Conservation (phyloP, 23 tunicate genomes). For the Diplosoma virens region DNA sequence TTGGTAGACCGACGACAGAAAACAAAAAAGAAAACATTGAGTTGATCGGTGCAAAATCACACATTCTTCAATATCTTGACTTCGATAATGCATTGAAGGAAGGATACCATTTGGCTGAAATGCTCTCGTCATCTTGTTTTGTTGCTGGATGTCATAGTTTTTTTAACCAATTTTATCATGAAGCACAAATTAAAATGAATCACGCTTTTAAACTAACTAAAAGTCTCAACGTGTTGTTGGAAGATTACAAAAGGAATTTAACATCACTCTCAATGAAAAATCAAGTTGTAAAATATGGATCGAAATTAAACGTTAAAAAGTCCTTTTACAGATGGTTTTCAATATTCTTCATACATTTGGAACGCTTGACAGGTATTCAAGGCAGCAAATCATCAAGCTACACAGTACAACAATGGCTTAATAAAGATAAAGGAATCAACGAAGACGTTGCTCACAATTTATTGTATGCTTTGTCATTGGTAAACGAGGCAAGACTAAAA, state of each 20-base stretch:
- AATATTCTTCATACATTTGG: neutral
- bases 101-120: constrained; percentile 3
- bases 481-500: neutral
- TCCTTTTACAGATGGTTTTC: neutral
- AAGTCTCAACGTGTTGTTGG: neutral
- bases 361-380: neutral
- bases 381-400: neutral
- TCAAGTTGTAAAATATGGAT: neutral
- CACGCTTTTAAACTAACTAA: neutral
- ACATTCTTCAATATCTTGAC: neutral
- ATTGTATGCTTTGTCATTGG: neutral
- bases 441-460: neutral
- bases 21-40: constrained; percentile 23
- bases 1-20: constrained; percentile 26
- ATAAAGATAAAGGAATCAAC: neutral
- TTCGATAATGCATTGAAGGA: neutral
- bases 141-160: neutral
- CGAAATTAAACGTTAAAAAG: neutral
- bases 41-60: constrained; percentile 8
- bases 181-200: neutral
- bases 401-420: neutral
- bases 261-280: neutral
- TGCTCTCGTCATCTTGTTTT: neutral
- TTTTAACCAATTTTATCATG: neutral
- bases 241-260: neutral